Evolutionary conservation across 1,140 invertebrate species (phyloP), one percentile per base, ranked within the genome.

Genomic region (Drosophila novamexicana): DNA sequence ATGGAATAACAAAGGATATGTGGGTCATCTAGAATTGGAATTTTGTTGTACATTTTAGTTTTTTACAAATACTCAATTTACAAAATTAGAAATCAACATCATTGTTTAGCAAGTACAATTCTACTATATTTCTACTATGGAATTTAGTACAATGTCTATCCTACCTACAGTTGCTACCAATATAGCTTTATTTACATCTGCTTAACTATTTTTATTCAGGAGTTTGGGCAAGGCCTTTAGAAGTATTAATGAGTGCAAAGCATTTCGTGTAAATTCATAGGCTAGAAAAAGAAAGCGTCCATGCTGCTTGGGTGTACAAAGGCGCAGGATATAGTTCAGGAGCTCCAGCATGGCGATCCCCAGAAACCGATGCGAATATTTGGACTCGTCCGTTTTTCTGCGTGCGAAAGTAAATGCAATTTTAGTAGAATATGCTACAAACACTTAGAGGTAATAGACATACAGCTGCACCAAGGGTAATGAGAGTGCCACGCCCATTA

Each of bases 401-500:
- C 1, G 16, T 14, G 0, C 8, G 5, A 56, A 67, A 34, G 14
- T 1, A 29, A 32, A 6, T 36, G 6, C 7, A 18, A 7, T 1
- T 22, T n/a, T 8, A 37, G 12, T 9, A 3, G 16, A 40, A 39
- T 29, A 29, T 29, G 22, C 32, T 7, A 9, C 2, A 44, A 29
- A 10, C 32, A 45, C 22, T 0, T 9, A n/a, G 7, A 8, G 7
- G 2, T 34, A 7, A 8, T 3, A 12, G n/a, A 53, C 71, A 58
- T 75, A 92, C 91, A 67, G n/a, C 5, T 79, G 62, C 2, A 8
- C 8, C 0, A 90, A 32, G 0, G 88, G 91, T 29, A 70, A 54
- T 16, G 91, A 81, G 5, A 92, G 36, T 0, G 88, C 79, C 7
- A 92, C 18, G 32, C 90, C 91, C 72, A 91, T 78, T 1, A 91